phyloP scores from a whole-genome alignment of 2,888 invertebrate genomes.

The Lagria hirta region DNA sequence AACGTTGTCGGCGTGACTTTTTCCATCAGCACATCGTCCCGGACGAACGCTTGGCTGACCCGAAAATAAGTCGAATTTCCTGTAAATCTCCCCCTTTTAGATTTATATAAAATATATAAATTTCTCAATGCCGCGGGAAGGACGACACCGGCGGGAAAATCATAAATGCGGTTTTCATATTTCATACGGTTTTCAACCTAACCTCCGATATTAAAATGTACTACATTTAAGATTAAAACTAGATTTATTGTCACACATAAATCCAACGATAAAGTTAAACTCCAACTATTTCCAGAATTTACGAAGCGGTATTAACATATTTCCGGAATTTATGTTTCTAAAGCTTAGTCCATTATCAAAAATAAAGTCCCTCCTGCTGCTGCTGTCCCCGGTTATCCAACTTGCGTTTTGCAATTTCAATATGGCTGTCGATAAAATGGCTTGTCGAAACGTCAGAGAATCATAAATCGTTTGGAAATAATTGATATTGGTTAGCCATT shows the following conservation, averaged over 20 bases:
- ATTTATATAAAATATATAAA: constrained; percentile 22
- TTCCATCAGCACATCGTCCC: too few relatives aligned
- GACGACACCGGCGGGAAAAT: constrained; percentile 19
- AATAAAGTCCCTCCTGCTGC: too few relatives aligned
- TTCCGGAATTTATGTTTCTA: constrained; percentile 8
- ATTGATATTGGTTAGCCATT: too few relatives aligned
- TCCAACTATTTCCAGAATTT: constrained; percentile 14
- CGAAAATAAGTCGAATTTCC: constrained; percentile 7
- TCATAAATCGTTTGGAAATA: too few relatives aligned
- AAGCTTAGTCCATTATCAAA: constrained; percentile 1
- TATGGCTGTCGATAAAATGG: too few relatives aligned
- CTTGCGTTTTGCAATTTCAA: too few relatives aligned
- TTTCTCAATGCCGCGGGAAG: constrained; percentile 8
- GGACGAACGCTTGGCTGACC: too few relatives aligned
- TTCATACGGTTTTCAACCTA: constrained; percentile 15
- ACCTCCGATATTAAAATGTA: constrained; percentile 24
- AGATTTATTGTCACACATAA: constrained; percentile 20
- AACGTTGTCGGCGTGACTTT: too few relatives aligned
- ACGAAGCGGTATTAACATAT: constrained; percentile 15
- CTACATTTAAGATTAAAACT: constrained; percentile 19
- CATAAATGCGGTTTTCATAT: constrained; percentile 25
- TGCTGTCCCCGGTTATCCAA: too few relatives aligned
- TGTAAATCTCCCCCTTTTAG: constrained; percentile 1
- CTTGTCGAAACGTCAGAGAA: too few relatives aligned
- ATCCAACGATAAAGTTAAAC: constrained; percentile 6